These are phyloP conservation scores for Amblyteles armatorius DNA, from an alignment of 2,888 invertebrate species.

Conservation along the genomic window DNA sequence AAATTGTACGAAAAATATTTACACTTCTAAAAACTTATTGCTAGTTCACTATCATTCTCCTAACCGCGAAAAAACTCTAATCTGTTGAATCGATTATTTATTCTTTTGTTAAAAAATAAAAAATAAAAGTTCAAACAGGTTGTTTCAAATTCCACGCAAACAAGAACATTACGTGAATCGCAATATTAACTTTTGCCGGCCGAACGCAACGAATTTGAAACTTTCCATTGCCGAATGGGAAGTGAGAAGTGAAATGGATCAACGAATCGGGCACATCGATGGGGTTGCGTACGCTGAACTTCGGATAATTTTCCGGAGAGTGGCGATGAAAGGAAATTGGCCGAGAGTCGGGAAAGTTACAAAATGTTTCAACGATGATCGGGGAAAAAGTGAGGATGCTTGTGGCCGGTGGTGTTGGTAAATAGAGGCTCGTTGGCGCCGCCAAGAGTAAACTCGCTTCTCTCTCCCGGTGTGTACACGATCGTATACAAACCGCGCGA, in stretches of 20 bases:
- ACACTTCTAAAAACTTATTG: too few species aligned
- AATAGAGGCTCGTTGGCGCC: conserved; percentile 9
- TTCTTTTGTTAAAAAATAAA: too few species aligned
- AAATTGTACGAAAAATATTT: too few species aligned
- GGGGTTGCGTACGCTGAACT: neutral
- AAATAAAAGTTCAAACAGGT: too few species aligned
- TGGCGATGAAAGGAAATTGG: neutral
- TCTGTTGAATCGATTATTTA: too few species aligned
- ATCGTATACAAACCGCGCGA: neutral
- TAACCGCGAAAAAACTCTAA: too few species aligned
- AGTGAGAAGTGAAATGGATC: neutral
- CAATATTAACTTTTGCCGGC: neutral
- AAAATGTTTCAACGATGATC: neutral
- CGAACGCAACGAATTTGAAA: neutral
- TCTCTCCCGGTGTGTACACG: neutral
- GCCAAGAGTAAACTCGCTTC: neutral
- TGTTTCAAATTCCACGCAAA: neutral
- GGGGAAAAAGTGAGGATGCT: neutral
- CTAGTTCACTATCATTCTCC: too few species aligned
- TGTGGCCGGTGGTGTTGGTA: neutral
- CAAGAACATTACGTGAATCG: neutral
- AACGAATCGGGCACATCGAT: neutral
- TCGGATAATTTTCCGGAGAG: neutral
- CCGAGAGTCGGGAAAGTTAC: conserved; percentile 2
- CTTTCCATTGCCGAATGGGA: neutral